phyloP scores from a whole-genome alignment of 1,140 invertebrate species.

The Mactra quadrangularis region DNA sequence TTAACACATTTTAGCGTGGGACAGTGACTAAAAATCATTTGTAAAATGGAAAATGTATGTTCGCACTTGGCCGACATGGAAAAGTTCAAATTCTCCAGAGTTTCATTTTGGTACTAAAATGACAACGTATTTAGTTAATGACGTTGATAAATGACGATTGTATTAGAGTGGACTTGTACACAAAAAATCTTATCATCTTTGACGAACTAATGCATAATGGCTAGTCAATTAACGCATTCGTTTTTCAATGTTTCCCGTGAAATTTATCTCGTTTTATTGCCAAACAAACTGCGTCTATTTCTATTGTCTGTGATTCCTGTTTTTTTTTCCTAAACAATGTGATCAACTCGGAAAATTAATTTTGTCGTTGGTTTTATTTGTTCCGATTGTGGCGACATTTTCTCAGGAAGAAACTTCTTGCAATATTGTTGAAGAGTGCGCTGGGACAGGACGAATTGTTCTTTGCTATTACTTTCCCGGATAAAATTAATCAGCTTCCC shows the following conservation, averaged over 20 bases:
- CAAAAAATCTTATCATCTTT: too few species aligned
- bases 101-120: constrained; percentile 3
- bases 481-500: constrained; percentile 59
- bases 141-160: constrained; percentile 22
- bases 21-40: neutral
- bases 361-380: constrained; percentile 42
- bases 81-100: neutral
- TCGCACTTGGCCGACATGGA: too few species aligned
- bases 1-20: constrained; percentile 23
- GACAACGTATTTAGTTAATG: neutral
- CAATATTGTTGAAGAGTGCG: constrained; percentile 31
- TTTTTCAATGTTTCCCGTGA: too few species aligned
- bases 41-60: constrained; percentile 33
- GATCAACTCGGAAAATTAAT: constrained; percentile 36
- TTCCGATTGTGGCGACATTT: constrained; percentile 46
- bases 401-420: constrained; percentile 49
- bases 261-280: too few species aligned
- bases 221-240: too few species aligned
- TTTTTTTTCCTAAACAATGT: neutral
- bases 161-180: neutral
- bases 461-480: constrained; percentile 47
- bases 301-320: neutral
- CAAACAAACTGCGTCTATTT: too few species aligned
- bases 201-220: too few species aligned
- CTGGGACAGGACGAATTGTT: constrained; percentile 54